Evolutionary conservation across 2,797 vertebrate species (phyloP).

Genomic region (Lutjanus campechanus): DNA sequence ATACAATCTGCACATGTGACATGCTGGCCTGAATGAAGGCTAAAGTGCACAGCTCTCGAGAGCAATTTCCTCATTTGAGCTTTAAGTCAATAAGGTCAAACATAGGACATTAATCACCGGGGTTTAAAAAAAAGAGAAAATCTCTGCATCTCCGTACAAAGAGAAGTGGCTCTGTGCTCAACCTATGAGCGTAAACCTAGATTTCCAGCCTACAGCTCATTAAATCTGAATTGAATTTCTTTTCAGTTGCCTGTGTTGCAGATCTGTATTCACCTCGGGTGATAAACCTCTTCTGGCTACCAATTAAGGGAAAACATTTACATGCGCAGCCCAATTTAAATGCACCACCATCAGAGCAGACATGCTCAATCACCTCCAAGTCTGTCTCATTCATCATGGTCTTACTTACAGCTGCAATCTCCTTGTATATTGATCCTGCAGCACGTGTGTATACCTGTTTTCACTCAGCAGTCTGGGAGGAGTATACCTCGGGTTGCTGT

Average conservation of each 20-base stretch:
- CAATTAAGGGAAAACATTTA: slow-evolving; percentile 83
- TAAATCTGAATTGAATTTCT: slow-evolving; percentile 83
- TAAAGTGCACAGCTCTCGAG: slow-evolving; percentile 69
- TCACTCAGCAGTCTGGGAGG: slow-evolving; percentile 27
- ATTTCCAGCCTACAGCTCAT: slow-evolving; percentile 78
- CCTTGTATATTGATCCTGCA: slow-evolving; percentile 58
- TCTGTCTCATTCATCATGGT: slow-evolving; percentile 73
- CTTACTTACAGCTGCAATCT: slow-evolving; percentile 64
- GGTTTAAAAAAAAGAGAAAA: slow-evolving; percentile 41
- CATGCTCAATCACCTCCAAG: slow-evolving; percentile 75
- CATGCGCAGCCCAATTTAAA: slow-evolving; percentile 77
- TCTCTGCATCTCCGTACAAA: slow-evolving; percentile 34
- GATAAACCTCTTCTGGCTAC: slow-evolving; percentile 79
- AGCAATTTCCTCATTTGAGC: slow-evolving; percentile 74
- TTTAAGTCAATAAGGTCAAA: slow-evolving; percentile 77
- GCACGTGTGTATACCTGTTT: slow-evolving; percentile 39
- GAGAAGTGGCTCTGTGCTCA: slow-evolving; percentile 61
- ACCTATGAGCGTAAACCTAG: slow-evolving; percentile 54
- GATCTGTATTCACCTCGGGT: slow-evolving; percentile 79
- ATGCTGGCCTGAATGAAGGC: slow-evolving; percentile 51
- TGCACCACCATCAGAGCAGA: slow-evolving; percentile 70
- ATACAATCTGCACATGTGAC: slow-evolving; percentile 48
- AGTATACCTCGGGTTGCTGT: slow-evolving; percentile 19
- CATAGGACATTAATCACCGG: slow-evolving; percentile 73
- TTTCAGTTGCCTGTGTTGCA: slow-evolving; percentile 67